These are phyloP conservation scores for Melanotaenia pygmaea DNA, from an alignment of 2,797 vertebrate genomes.

Conservation along the genomic window DNA sequence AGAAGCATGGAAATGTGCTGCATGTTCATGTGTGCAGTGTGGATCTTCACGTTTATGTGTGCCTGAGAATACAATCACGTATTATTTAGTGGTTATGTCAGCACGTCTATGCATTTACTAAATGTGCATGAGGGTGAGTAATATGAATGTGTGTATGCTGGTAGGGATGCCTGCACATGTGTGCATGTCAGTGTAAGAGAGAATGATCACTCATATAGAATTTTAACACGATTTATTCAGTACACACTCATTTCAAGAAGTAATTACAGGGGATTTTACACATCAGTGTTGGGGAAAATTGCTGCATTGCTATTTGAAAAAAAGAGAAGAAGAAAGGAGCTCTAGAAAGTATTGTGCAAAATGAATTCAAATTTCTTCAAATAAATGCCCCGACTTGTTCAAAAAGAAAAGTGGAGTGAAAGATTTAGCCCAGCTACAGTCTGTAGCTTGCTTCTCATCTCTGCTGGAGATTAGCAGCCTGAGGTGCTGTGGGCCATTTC, in stretches of 20 bases:
- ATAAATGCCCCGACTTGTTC: background rate
- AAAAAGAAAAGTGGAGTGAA: background rate
- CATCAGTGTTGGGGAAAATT: background rate
- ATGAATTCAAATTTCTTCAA: slow-evolving; percentile 8
- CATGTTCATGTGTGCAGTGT: background rate
- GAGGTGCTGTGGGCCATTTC: background rate
- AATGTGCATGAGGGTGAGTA: no score
- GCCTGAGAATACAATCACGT: background rate
- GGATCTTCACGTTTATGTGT: background rate
- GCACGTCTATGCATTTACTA: no score
- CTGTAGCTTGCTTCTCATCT: background rate
- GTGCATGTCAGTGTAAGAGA: background rate
- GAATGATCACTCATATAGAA: background rate
- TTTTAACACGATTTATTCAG: slow-evolving; percentile 1
- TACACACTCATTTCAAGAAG: slow-evolving; percentile 3
- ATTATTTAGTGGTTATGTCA: background rate
- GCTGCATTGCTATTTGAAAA: background rate
- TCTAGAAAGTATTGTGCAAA: background rate
- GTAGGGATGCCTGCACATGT: background rate
- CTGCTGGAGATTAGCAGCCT: background rate
- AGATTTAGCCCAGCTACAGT: background rate
- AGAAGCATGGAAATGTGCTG: background rate
- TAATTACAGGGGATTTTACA: slow-evolving; percentile 16
- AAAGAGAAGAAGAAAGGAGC: background rate
- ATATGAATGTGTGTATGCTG: no score